phyloP scores from a whole-genome alignment of 2,113 vertebrate genomes.

The Misgurnus anguillicaudatus region DNA sequence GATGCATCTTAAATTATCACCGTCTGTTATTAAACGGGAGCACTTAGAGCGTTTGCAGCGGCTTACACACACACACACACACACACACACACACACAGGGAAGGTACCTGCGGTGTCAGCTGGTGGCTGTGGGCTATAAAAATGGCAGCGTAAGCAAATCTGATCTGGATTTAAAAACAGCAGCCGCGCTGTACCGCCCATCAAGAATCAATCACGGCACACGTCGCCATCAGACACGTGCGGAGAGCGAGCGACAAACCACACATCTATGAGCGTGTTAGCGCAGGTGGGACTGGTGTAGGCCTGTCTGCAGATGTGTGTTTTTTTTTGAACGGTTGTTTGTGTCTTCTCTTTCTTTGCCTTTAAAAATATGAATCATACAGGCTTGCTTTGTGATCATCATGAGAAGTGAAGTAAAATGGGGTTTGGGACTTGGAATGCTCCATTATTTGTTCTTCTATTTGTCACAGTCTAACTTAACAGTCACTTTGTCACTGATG shows the following conservation, averaged over 20 bases:
- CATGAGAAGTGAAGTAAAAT: not conserved
- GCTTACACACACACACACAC: conserved; percentile 23
- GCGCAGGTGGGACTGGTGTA: not conserved
- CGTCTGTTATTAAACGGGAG: conserved; percentile 61
- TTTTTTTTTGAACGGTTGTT: conserved; percentile 30
- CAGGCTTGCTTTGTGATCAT: not conserved
- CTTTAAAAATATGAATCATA: conserved; percentile 11
- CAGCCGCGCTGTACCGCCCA: conserved; percentile 13
- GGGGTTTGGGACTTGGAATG: not conserved
- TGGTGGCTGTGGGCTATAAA: conserved; percentile 44
- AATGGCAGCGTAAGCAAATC: conserved; percentile 53
- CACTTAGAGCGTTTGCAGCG: conserved; percentile 48
- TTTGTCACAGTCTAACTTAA: not conserved
- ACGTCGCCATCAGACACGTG: conserved; percentile 31
- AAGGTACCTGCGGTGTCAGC: conserved; percentile 53
- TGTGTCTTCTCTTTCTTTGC: not conserved
- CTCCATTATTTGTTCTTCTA: conserved; percentile 5
- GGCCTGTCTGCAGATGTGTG: conserved; percentile 17
- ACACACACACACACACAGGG: conserved; percentile 12
- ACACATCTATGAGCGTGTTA: not conserved
- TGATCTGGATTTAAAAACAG: conserved; percentile 49
- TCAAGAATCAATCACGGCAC: conserved; percentile 43
- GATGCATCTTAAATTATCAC: conserved; percentile 62
- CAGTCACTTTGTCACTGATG: not conserved
- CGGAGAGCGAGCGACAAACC: not conserved